A percentile compares a stretch with the other conserved stretches of the same genome.
Evolutionary conservation across 2,113 vertebrate species (phyloP).

Genomic region (Campylomormyrus tamandua): DNA sequence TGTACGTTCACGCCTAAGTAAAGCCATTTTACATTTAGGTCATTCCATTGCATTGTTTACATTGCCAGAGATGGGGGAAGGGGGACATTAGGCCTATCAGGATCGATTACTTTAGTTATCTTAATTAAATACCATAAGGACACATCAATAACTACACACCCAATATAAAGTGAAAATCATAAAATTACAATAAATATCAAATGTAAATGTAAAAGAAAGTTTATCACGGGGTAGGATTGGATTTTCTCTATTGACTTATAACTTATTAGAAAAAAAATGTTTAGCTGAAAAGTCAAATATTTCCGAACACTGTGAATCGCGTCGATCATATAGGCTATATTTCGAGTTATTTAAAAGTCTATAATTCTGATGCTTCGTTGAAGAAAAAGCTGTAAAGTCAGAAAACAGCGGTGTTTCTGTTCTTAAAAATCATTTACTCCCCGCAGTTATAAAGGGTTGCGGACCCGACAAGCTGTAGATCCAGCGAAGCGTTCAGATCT

Average conservation of each 20-base stretch:
- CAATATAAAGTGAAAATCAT: not conserved
- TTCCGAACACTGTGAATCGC: not conserved
- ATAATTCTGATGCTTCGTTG: not conserved
- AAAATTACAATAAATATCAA: not conserved
- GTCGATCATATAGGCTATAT: not conserved
- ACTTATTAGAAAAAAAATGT: not conserved
- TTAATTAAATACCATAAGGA: not conserved
- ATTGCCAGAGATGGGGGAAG: slow-evolving; percentile 12
- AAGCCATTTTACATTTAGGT: not conserved
- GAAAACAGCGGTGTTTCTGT: not conserved
- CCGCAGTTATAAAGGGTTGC: slow-evolving; percentile 36
- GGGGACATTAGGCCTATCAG: slow-evolving; percentile 1
- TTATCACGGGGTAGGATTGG: not conserved
- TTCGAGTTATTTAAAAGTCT: not conserved
- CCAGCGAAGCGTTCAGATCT: slow-evolving; percentile 57
- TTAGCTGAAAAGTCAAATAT: not conserved
- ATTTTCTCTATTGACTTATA: not conserved
- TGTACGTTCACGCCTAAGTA: not conserved
- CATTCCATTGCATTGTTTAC: slow-evolving; percentile 17
- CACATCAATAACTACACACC: not conserved
- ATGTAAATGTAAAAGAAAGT: not conserved
- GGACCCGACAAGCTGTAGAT: slow-evolving; percentile 51
- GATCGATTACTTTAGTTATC: slow-evolving; percentile 18
- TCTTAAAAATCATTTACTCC: not conserved
- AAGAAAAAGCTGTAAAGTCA: not conserved